Conservation (phyloP, 2,113 vertebrate species). For the Sciurus niger region DNA sequence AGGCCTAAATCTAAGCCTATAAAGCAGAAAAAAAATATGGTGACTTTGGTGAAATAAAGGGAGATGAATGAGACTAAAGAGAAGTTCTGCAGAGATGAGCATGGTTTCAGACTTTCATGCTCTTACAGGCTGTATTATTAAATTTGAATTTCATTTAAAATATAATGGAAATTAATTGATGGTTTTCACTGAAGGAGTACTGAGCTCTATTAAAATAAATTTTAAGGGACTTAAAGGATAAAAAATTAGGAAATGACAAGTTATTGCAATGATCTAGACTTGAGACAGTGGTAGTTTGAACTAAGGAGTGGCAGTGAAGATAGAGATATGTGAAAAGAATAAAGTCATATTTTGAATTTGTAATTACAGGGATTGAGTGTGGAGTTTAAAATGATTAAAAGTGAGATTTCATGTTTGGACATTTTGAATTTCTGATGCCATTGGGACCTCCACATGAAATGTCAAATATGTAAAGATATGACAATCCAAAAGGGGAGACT, state of each 20-base stretch:
- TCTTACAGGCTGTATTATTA: not conserved
- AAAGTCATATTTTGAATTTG: not conserved
- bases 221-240: not conserved
- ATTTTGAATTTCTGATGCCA: not conserved
- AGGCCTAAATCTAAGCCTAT: too few species aligned
- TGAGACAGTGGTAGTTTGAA: not conserved
- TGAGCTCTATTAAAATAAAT: not conserved
- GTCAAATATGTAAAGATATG: not conserved
- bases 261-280: not conserved
- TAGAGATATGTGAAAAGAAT: not conserved
- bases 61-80: too few species aligned
- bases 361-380: not conserved
- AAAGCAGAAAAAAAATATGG: too few species aligned
- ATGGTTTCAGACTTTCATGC: rapidly evolving
- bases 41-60: not conserved
- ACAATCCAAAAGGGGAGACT: not conserved
- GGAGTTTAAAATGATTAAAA: not conserved
- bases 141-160: not conserved
- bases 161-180: not conserved
- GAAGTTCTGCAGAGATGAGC: not conserved
- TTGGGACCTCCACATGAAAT: not conserved
- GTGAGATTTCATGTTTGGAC: not conserved
- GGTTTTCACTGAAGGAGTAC: not conserved
- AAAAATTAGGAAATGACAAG: not conserved
- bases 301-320: not conserved